Base-by-base conservation (phyloP, 2,797 vertebrate species). In the Scomberomorus guttatus region DNA sequence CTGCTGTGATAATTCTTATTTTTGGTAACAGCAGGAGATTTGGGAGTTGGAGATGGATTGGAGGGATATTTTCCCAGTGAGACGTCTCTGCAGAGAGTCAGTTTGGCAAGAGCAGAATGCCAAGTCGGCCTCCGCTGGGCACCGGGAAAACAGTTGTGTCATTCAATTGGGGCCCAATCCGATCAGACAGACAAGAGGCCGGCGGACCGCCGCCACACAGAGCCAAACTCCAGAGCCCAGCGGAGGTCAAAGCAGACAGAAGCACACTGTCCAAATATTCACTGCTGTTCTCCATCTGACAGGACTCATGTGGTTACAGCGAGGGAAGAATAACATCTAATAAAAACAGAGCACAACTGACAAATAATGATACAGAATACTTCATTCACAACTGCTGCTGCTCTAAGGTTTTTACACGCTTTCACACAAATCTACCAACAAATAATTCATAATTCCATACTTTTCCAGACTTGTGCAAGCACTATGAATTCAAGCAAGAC, bases 21-120 rank as follows among this genome's bases (percentile, higher is more conserved):
- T 88, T 83, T 79, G 76, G 82, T 84, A 83, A 81, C 89, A 91
- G 89, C 87, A 77, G 84, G 90, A 89, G 84, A 87, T 85, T 83
- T 63, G 79, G 62, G 72, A 73, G 73, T 72, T 65, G 84, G 76
- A 73, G 73, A 34, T 72, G 83, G 64, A 82, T 63, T 61, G 84
- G 74, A 66, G 69, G 81, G 73, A 64, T 60, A 37, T 64, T 80
- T 83, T 85, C 83, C 85, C 87, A 56, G 71, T 15, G 80, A 82
- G 84, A 87, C 62, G 22, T 89, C 81, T 85, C 86, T 79, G 76
- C 72, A 52, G 82, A 81, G 74, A 71, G 70, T 81, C 87, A 87
- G 80, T 79, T 85, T 88, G 85, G 89, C 87, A 79, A 18, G 0
- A 81, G 82, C 57, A 82, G 79, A 85, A 91, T 85, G 87, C 87